phyloP scores from a whole-genome alignment of 2,113 vertebrate species.

The Mormyrus lacerda region DNA sequence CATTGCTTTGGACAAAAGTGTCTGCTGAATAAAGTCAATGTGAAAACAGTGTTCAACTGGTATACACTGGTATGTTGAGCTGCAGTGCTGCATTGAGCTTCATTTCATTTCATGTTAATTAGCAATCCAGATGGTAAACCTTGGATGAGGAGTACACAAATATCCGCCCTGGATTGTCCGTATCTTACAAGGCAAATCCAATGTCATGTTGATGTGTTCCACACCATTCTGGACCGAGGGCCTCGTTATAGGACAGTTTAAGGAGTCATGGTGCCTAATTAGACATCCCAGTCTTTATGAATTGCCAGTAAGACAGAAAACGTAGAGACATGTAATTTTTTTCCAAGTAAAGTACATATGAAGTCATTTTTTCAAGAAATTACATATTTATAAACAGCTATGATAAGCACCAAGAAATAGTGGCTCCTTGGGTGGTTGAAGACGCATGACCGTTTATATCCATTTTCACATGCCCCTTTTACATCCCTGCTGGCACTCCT shows the following conservation, averaged over 20 bases:
- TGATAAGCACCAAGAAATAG: background rate
- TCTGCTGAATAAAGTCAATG: background rate
- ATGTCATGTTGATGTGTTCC: background rate
- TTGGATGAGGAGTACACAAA: background rate
- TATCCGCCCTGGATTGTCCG: background rate
- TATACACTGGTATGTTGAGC: background rate
- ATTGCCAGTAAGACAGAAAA: background rate
- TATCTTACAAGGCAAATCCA: background rate
- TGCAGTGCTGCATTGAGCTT: background rate
- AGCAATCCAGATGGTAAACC: background rate
- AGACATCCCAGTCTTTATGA: background rate
- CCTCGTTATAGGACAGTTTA: background rate
- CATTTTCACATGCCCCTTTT: background rate
- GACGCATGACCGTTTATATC: background rate
- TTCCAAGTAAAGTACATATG: background rate
- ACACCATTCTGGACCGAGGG: background rate
- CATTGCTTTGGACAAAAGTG: background rate
- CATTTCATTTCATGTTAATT: background rate
- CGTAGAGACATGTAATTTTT: background rate
- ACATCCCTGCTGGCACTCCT: background rate
- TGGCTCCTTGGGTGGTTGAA: background rate
- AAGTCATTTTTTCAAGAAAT: background rate
- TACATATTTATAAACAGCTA: background rate
- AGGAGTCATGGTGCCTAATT: background rate
- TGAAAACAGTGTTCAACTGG: background rate